Percentiles rank a stretch among this genome's conserved stretches.
phyloP scores from a whole-genome alignment of 64 coral and sea anemone species.

The Stichodactyla helianthus region DNA sequence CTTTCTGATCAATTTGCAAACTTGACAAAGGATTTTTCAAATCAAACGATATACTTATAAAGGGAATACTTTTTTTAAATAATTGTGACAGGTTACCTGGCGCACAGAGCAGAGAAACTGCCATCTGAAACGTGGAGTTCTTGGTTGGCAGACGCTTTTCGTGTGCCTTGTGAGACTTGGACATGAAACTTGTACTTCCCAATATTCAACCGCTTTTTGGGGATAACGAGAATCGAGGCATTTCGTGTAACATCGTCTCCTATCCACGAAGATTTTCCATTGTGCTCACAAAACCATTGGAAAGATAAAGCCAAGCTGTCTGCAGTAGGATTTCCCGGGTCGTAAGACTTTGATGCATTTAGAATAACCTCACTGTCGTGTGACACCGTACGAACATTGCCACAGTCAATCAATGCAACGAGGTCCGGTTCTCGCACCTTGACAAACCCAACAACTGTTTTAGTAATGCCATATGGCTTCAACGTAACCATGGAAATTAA shows the following conservation, averaged over 20 bases:
- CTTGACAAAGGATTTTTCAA: no score
- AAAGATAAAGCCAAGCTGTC: constrained; percentile 20
- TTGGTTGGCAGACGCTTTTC: constrained; percentile 22
- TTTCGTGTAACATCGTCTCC: background rate
- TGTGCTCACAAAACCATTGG: constrained; percentile 54
- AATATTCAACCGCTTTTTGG: background rate
- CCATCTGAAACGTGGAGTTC: background rate
- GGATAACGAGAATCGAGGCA: background rate
- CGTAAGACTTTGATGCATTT: constrained; percentile 58
- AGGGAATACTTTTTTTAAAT: no score
- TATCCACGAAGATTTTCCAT: constrained; percentile 20
- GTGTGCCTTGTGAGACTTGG: background rate
- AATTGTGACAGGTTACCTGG: constrained; percentile 1
- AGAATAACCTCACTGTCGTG: constrained; percentile 36
- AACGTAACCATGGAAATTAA: constrained; percentile 38
- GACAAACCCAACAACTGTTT: constrained; percentile 47
- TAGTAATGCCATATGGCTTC: constrained; percentile 32
- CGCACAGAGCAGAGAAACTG: constrained; percentile 9
- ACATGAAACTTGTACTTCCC: background rate
- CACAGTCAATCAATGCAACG: constrained; percentile 69
- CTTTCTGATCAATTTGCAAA: no score
- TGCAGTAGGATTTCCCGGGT: constrained; percentile 21
- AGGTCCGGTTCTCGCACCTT: constrained; percentile 41
- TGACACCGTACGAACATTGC: constrained; percentile 55
- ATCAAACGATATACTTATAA: no score